Percentiles rank a stretch among this genome's conserved stretches.
phyloP scores from a whole-genome alignment of 2,113 vertebrate genomes.

The Asarcornis scutulata region DNA sequence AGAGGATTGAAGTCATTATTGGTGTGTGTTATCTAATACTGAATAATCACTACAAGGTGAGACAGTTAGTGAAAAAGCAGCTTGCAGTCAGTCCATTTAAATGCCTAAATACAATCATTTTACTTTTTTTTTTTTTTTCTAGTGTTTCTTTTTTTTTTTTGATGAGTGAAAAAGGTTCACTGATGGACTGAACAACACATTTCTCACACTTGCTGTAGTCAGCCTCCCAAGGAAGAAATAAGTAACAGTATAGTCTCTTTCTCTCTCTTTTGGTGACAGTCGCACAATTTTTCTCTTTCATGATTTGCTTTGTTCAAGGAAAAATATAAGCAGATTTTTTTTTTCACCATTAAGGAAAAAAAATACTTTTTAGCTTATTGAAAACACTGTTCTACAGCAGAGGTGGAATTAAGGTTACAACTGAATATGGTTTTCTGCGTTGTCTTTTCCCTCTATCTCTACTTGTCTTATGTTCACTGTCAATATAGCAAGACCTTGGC shows the following conservation, averaged over 20 bases:
- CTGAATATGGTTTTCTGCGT: background rate
- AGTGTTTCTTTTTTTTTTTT: background rate
- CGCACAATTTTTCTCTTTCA: background rate
- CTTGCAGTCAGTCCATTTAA: background rate
- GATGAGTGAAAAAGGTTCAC: background rate
- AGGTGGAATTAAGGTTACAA: background rate
- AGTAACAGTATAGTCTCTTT: background rate
- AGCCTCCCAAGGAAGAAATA: background rate
- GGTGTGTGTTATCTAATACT: background rate
- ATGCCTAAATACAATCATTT: background rate
- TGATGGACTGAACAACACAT: background rate
- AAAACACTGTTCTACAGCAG: background rate
- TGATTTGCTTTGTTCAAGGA: background rate
- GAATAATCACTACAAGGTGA: background rate
- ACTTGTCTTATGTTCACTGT: background rate
- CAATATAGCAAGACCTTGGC: background rate
- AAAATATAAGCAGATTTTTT: background rate
- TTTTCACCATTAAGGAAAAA: background rate
- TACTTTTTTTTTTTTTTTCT: background rate
- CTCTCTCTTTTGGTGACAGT: background rate
- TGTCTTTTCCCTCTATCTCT: background rate
- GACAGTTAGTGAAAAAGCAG: background rate
- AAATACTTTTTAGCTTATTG: background rate
- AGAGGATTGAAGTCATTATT: background rate
- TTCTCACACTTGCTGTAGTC: background rate